Evolutionary conservation across 2,113 vertebrate species (phyloP).

Genomic region (Hippolais icterina): DNA sequence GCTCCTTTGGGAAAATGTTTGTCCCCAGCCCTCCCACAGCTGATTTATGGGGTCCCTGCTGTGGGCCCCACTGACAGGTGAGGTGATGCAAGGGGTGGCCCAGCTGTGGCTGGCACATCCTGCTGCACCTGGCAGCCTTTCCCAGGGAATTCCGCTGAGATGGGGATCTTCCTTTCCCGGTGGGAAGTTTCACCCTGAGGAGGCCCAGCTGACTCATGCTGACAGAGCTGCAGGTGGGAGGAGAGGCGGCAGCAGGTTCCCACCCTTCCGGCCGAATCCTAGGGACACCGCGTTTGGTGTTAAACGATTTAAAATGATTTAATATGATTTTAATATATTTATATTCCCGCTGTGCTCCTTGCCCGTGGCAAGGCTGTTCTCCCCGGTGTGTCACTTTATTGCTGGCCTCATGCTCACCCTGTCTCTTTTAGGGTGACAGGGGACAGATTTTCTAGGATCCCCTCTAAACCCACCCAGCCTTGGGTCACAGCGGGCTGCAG

Average conservation of each 20-base stretch:
- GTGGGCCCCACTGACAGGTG: accelerated
- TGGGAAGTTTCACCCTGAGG: not conserved
- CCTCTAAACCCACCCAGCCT: not conserved
- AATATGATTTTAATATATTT: no score
- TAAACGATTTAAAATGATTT: not conserved
- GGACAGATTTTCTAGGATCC: accelerated
- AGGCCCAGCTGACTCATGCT: not conserved
- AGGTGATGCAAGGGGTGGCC: accelerated
- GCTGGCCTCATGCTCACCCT: not conserved
- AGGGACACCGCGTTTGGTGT: accelerated
- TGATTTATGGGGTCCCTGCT: no score
- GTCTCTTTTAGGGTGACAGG: not conserved
- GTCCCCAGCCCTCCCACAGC: accelerated
- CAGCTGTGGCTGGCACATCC: not conserved
- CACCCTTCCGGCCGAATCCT: not conserved
- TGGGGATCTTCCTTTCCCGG: accelerated
- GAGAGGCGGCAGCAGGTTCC: not conserved
- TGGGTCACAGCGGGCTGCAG: not conserved
- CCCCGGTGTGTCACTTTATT: accelerated
- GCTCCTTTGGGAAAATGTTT: not conserved
- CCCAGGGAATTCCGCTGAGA: accelerated
- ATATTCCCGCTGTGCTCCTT: no score
- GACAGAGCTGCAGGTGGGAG: not conserved
- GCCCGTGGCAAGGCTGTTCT: accelerated
- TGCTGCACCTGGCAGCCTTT: not conserved